phyloP scores from a whole-genome alignment of 2,113 vertebrate species.

The Alaudala cheleensis region DNA sequence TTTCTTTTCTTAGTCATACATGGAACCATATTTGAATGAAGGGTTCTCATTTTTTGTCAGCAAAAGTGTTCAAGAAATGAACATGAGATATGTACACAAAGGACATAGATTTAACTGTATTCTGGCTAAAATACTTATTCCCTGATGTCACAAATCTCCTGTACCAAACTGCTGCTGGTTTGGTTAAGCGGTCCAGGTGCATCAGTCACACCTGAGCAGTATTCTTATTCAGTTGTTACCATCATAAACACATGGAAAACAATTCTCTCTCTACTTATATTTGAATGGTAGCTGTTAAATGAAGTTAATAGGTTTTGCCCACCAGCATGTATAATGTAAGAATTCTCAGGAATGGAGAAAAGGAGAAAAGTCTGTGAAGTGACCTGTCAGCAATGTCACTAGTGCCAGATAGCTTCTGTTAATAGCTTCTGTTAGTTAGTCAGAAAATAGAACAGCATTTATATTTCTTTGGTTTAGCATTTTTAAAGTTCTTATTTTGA shows the following conservation, averaged over 20 bases:
- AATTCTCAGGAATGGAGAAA: neutral
- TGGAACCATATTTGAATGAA: neutral
- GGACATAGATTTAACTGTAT: neutral
- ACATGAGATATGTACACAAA: neutral
- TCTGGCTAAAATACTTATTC: neutral
- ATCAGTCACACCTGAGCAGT: neutral
- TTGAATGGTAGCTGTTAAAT: neutral
- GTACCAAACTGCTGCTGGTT: neutral
- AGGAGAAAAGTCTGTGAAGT: neutral
- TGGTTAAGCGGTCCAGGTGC: neutral
- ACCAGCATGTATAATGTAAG: accelerated
- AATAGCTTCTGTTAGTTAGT: neutral
- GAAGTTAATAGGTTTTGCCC: neutral
- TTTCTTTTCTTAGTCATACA: neutral
- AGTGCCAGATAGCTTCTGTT: neutral
- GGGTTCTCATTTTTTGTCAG: neutral
- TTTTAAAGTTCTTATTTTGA: neutral
- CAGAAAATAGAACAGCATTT: neutral
- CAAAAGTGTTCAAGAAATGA: neutral
- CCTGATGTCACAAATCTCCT: neutral
- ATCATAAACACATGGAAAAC: neutral
- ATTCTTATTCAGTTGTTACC: neutral
- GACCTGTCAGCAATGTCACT: neutral
- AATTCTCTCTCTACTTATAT: neutral
- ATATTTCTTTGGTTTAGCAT: neutral